phyloP scores from a whole-genome alignment of 1,140 invertebrate genomes.

The Steinernema feltiae region DNA sequence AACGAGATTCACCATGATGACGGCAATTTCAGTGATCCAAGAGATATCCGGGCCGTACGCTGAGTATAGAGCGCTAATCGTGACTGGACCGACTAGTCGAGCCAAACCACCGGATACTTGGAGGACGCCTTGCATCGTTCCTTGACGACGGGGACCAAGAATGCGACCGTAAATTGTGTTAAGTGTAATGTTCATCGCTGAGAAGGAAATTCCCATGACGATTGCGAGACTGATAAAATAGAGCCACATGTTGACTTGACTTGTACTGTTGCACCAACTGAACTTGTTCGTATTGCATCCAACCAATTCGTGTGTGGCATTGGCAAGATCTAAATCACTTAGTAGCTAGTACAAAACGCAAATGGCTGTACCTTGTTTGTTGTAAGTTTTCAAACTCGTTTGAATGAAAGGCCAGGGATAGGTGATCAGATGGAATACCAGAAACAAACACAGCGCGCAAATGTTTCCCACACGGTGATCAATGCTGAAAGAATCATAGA shows the following conservation, averaged over 20 bases:
- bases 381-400: neutral
- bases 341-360: neutral
- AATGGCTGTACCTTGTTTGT: neutral
- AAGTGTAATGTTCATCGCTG: slow-evolving; percentile 12
- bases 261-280: slow-evolving; percentile 5
- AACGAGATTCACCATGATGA: neutral
- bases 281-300: slow-evolving; percentile 12
- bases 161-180: slow-evolving; percentile 17
- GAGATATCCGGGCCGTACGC: neutral
- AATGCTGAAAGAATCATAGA: neutral
- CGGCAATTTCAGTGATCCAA: neutral
- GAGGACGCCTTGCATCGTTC: slow-evolving; percentile 11
- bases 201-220: slow-evolving; percentile 11
- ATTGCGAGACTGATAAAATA: slow-evolving; percentile 8
- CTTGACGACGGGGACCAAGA: slow-evolving; percentile 8
- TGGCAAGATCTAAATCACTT: slow-evolving; percentile 11
- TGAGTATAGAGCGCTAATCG: neutral
- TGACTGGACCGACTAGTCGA: neutral
- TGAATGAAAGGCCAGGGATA: neutral
- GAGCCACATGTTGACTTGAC: neutral
- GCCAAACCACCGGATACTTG: slow-evolving; percentile 17
- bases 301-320: neutral
- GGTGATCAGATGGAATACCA: neutral
- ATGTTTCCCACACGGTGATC: slow-evolving; percentile 14
- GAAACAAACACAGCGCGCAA: neutral